phyloP scores from a whole-genome alignment of 2,797 vertebrate genomes.

The Mus spretus region DNA sequence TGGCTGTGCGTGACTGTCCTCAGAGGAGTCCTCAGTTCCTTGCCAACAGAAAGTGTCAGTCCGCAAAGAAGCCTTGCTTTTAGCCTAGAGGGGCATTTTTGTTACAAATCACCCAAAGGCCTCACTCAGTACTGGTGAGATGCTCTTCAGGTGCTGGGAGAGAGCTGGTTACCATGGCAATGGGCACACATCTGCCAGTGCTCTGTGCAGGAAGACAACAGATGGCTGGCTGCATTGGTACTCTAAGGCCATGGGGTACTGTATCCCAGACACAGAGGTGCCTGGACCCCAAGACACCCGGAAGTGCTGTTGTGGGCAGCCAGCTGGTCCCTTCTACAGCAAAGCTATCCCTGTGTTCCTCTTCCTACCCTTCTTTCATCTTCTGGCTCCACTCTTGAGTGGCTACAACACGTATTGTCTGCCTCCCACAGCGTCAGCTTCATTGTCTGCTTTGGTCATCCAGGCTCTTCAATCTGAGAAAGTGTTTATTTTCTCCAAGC shows the following conservation, averaged over 20 bases:
- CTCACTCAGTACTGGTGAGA: conserved; percentile 37
- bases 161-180: conserved; percentile 75
- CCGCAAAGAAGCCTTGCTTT: not conserved
- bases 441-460: not conserved
- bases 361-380: not conserved
- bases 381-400: not conserved
- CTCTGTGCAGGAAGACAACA: conserved; percentile 67
- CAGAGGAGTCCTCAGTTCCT: accelerated
- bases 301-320: not conserved
- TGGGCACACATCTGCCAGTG: conserved; percentile 40
- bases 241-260: not conserved
- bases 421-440: not conserved
- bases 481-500: not conserved
- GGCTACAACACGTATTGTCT: not conserved
- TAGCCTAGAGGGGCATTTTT: not conserved
- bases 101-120: conserved; percentile 28
- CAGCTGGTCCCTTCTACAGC: not conserved
- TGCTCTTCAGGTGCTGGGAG: conserved; percentile 38
- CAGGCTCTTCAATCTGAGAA: not conserved
- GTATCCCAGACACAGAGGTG: not conserved
- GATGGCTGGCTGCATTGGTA: conserved; percentile 57
- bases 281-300: not conserved
- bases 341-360: not conserved
- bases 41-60: not conserved
- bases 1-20: not conserved